Evolutionary conservation across 2,797 vertebrate genomes (phyloP).

Genomic region (Catharus ustulatus): DNA sequence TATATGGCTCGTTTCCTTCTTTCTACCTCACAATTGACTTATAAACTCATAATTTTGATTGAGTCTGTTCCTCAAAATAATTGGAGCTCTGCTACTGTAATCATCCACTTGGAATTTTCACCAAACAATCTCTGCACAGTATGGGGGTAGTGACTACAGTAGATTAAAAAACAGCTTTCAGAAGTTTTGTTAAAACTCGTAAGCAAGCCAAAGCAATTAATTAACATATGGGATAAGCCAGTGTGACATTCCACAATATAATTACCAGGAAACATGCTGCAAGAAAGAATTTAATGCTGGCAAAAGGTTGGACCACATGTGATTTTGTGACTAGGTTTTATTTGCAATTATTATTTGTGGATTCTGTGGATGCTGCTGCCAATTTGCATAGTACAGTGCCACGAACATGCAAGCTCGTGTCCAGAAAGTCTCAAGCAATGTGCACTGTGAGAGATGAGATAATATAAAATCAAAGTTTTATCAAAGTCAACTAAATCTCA

Average conservation of each 20-base stretch:
- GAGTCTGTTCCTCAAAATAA: background rate
- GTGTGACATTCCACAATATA: background rate
- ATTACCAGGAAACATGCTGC: constrained; percentile 26
- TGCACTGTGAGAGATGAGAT: background rate
- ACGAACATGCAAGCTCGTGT: background rate
- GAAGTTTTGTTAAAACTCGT: constrained; percentile 16
- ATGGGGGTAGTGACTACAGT: background rate
- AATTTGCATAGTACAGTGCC: background rate
- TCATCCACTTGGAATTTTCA: background rate
- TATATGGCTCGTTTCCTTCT: background rate
- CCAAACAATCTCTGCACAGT: background rate
- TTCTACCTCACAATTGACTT: background rate
- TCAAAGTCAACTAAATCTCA: background rate
- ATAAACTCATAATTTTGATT: background rate
- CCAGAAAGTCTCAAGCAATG: background rate
- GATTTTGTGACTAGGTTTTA: constrained; percentile 11
- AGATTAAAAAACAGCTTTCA: constrained; percentile 36
- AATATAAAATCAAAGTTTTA: background rate
- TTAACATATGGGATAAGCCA: constrained; percentile 14
- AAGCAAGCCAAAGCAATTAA: constrained; percentile 53
- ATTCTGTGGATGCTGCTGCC: background rate
- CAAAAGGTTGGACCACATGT: background rate
- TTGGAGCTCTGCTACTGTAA: background rate
- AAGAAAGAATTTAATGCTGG: constrained; percentile 7
- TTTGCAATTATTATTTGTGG: background rate